Evolutionary conservation across 2,113 vertebrate genomes (phyloP), one percentile per base, ranked within the genome.

Genomic region (Urocolius indicus): DNA sequence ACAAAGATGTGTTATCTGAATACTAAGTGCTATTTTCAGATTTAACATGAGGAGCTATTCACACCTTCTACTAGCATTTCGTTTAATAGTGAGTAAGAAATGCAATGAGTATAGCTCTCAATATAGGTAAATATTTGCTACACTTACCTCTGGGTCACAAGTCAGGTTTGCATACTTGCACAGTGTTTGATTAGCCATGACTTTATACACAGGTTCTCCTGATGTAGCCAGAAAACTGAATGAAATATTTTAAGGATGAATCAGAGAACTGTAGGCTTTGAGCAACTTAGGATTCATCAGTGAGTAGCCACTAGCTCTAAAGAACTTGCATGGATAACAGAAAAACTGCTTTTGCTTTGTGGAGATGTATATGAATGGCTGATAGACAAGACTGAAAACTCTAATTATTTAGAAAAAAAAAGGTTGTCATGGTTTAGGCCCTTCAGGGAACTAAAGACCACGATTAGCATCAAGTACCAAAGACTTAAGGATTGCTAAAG

Each of bases 191-290:
- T 98, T 94, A 38, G 98, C 97, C 94, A 98, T 97, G 74, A 99
- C 98, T 98, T 99, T 99, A 96, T 99, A 99, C 36, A 99, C 92
- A 19, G 99, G 98, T 49, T 98, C 96, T 29, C 99, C 99, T 65
- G 99, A 99, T 14, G 99, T 99, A 45, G 99, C 98, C 96, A 99
- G 97, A 91, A 99, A 99, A 88, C 99, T 99, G 87, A 72, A 90
- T 16, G 5, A 85, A 93, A 14, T 48, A 63, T 91, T 85, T 98
- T 98, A 98, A 98, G 98, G 97, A 95, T 24, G 75, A 98, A 93
- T 85, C 52, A 83, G 32, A 89, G 24, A 86, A 59, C 65, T 29
- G 36, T 15, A 62, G 26, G 18, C 46, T 86, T 76, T 48, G 23
- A 80, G 66, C 49, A 90, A 59, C 9, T 43, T 24, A 11, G 10